A percentile compares a stretch with the other conserved stretches of the same genome.
Conservation (phyloP, 2,113 vertebrate genomes). For the Tringa solitaria region DNA sequence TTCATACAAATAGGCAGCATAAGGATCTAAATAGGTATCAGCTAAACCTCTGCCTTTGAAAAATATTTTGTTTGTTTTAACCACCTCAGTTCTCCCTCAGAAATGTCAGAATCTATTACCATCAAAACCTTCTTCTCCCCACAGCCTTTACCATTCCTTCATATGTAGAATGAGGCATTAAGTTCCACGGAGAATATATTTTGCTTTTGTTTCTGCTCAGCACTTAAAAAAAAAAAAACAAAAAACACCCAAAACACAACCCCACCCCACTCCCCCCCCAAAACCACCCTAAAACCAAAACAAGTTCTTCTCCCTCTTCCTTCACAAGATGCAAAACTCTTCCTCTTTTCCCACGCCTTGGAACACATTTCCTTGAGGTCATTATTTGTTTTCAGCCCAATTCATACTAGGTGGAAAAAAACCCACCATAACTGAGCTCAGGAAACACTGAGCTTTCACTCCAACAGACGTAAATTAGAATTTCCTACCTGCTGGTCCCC, state of each 20-base stretch:
- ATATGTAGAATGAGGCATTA: neutral
- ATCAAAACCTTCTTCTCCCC: neutral
- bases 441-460: constrained; percentile 22
- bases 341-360: constrained; percentile 37
- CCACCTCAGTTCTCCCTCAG: neutral
- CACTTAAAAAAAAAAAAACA: neutral
- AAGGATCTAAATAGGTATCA: neutral
- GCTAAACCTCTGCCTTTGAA: neutral
- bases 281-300: neutral
- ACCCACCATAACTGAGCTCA: neutral
- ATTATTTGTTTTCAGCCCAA: neutral
- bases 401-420: neutral
- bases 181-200: neutral
- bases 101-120: neutral
- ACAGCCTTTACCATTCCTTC: neutral
- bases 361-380: constrained; percentile 38
- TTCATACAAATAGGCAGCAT: neutral
- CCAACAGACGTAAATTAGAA: neutral
- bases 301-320: constrained; percentile 8
- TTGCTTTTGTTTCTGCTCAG: neutral
- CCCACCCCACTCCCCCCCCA: too few relatives aligned
- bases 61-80: neutral
- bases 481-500: neutral
- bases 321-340: neutral
- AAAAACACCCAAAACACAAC: too few relatives aligned